Conservation (phyloP, 2,113 vertebrate genomes). For the Propithecus coquereli region DNA sequence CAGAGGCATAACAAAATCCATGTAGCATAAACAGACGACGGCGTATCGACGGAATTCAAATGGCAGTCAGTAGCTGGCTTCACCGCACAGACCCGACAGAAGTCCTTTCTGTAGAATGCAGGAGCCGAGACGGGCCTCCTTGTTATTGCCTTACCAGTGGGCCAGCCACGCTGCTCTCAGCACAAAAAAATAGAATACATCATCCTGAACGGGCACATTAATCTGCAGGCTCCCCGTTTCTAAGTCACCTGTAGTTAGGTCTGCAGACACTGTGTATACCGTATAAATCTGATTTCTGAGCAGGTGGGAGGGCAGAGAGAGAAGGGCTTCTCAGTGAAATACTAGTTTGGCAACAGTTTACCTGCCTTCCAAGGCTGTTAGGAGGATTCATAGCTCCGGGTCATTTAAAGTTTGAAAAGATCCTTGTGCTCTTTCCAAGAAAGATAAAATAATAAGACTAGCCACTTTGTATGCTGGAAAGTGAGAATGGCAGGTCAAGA, state of each 20-base stretch:
- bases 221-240: conserved; percentile 27
- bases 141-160: background rate
- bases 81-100: background rate
- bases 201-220: conserved; percentile 33
- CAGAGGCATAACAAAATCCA: fast-evolving
- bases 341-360: conserved; percentile 46
- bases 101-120: background rate
- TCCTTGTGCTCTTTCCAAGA: conserved; percentile 43
- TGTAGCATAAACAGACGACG: background rate
- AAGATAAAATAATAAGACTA: conserved; percentile 50
- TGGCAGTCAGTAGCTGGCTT: conserved; percentile 39
- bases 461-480: background rate
- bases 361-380: conserved; percentile 67
- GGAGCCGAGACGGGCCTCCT: background rate
- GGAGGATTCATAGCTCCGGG: conserved; percentile 57
- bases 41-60: conserved; percentile 2
- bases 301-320: conserved; percentile 32
- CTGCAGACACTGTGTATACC: conserved; percentile 46
- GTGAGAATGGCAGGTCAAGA: fast-evolving
- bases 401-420: conserved; percentile 67
- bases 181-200: conserved; percentile 46
- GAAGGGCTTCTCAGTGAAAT: conserved; percentile 50
- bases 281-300: conserved; percentile 55
- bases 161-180: conserved; percentile 11
- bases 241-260: conserved; percentile 43